Conservation (phyloP, 2,888 invertebrate species). For the Chorisops tibialis region DNA sequence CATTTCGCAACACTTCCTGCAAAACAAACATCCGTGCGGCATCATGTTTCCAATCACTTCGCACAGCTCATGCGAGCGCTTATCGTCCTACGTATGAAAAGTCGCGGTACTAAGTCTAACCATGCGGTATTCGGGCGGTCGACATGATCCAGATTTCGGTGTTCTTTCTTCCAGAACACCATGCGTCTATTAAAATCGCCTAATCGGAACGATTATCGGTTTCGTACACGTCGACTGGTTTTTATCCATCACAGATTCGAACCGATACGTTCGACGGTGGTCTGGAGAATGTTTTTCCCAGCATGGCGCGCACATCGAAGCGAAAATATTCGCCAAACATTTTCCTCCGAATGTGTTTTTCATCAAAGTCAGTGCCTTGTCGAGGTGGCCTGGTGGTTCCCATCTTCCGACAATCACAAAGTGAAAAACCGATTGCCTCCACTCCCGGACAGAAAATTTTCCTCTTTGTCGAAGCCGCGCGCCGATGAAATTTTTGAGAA, state of each 20-base stretch:
- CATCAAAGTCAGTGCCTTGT: conserved; percentile 4
- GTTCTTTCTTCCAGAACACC: too few relatives aligned
- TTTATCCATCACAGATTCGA: conserved; percentile 1
- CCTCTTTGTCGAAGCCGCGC: too few relatives aligned
- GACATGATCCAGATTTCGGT: background rate
- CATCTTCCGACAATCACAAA: background rate
- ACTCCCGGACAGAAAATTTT: conserved; percentile 4
- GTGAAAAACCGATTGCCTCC: background rate
- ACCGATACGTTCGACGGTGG: background rate
- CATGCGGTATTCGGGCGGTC: conserved; percentile 1
- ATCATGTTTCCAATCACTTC: conserved; percentile 16
- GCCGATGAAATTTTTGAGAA: too few relatives aligned
- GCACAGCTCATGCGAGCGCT: background rate
- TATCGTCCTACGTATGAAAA: background rate
- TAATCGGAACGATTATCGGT: too few relatives aligned
- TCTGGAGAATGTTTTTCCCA: conserved; percentile 30
- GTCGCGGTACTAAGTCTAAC: too few relatives aligned
- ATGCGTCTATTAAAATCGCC: too few relatives aligned
- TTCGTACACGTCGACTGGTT: background rate
- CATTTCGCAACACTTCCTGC: conserved; percentile 22
- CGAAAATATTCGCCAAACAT: conserved; percentile 26
- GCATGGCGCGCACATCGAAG: conserved; percentile 29
- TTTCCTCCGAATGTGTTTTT: conserved; percentile 5
- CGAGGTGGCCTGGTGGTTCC: background rate
- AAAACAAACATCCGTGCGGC: conserved; percentile 23